Conservation (phyloP, 2,113 vertebrate genomes). For the Verasper variegatus region DNA sequence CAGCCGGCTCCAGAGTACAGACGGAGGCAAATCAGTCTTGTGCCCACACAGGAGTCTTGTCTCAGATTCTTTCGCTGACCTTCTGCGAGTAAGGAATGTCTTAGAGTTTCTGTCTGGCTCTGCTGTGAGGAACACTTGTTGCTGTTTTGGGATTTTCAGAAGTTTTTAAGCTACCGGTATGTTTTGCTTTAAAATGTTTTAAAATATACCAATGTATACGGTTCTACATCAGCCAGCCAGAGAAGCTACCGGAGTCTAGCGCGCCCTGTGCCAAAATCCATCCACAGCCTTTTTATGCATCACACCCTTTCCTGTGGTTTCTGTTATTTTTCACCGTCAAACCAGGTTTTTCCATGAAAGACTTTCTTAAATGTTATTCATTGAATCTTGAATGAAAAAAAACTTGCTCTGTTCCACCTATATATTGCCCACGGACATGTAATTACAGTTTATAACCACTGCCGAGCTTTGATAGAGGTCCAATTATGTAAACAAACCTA, state of each 20-base stretch:
- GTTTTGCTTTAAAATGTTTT: not conserved
- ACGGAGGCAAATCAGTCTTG: constrained; percentile 10
- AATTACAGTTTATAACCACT: constrained; percentile 58
- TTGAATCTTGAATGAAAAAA: constrained; percentile 21
- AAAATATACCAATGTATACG: not conserved
- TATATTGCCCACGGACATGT: constrained; percentile 41
- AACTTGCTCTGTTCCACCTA: constrained; percentile 24
- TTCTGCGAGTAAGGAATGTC: constrained; percentile 15
- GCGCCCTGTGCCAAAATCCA: not conserved
- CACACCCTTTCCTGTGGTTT: constrained; percentile 51
- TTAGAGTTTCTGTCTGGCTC: not conserved
- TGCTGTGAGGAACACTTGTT: not conserved
- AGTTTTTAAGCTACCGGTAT: not conserved
- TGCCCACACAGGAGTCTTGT: constrained; percentile 37
- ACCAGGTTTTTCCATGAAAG: constrained; percentile 42
- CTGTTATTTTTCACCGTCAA: constrained; percentile 23
- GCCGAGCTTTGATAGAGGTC: constrained; percentile 51
- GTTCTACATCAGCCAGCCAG: not conserved
- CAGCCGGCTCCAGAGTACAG: constrained; percentile 8
- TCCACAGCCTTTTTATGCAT: constrained; percentile 11
- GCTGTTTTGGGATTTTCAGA: constrained; percentile 1
- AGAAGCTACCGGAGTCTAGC: not conserved
- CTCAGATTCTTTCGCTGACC: constrained; percentile 17
- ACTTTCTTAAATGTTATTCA: not conserved
- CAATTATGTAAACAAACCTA: constrained; percentile 71